phyloP scores from a whole-genome alignment of 2,797 vertebrate species.

The Austrolebias charrua region DNA sequence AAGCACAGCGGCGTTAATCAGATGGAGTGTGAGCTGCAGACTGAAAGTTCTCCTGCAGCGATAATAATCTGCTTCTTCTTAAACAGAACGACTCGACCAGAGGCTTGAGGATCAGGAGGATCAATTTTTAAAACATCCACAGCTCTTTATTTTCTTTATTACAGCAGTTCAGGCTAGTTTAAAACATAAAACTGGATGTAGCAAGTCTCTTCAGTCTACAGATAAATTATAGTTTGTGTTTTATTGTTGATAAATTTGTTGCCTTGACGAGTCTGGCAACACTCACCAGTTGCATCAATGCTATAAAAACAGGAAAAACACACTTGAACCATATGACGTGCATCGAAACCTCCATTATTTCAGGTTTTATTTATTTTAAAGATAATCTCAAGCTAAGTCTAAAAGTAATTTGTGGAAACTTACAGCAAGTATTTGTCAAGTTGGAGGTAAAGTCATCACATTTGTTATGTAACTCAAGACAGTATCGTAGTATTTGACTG shows the following conservation, averaged over 20 bases:
- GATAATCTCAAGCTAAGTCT: too few relatives aligned
- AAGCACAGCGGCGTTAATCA: constrained; percentile 64
- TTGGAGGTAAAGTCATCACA: not conserved
- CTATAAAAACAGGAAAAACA: not conserved
- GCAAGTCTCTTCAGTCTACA: too few relatives aligned
- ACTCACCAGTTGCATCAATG: too few relatives aligned
- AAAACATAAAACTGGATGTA: too few relatives aligned
- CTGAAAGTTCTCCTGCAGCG: constrained; percentile 57
- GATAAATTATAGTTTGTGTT: too few relatives aligned
- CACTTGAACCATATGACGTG: too few relatives aligned
- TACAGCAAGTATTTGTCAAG: too few relatives aligned
- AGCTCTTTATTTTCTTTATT: not conserved
- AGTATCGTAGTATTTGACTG: not conserved
- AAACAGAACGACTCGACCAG: constrained; percentile 24
- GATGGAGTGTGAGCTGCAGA: constrained; percentile 63
- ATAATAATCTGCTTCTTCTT: constrained; percentile 51
- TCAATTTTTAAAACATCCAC: constrained; percentile 6
- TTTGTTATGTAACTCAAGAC: not conserved
- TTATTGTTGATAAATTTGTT: too few relatives aligned
- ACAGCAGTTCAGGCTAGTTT: not conserved
- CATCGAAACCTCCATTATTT: too few relatives aligned
- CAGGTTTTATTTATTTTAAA: too few relatives aligned
- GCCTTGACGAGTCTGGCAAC: too few relatives aligned
- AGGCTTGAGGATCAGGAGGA: constrained; percentile 17
- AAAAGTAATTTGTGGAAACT: too few relatives aligned